A percentile compares a stretch with the other conserved stretches of the same genome.
Conservation (phyloP, 2,113 vertebrate species). For the Mesoclemmys tuberculata region DNA sequence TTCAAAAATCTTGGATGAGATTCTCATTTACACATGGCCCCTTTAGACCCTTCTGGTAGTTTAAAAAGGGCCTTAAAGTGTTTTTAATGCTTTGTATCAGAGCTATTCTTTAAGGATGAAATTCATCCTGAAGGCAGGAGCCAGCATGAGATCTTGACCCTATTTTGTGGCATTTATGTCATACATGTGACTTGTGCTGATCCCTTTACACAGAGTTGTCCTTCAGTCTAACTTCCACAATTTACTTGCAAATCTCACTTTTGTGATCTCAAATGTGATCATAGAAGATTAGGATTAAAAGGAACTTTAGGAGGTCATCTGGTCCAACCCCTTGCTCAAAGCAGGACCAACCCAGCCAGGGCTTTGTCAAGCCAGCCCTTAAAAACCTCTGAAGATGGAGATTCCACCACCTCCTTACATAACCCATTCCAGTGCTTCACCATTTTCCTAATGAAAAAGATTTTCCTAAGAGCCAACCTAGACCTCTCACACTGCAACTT, state of each 20-base stretch:
- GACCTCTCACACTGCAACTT: too few species aligned
- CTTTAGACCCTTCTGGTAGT: neutral
- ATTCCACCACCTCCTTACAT: too few species aligned
- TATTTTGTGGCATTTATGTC: neutral
- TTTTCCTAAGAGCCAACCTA: too few species aligned
- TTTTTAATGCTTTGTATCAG: neutral
- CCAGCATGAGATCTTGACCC: neutral
- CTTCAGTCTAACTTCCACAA: neutral
- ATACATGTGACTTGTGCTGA: neutral
- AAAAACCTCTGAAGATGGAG: too few species aligned
- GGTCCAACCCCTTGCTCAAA: too few species aligned
- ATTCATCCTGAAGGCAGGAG: neutral
- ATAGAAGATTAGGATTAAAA: too few species aligned
- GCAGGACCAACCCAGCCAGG: too few species aligned
- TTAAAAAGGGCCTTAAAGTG: neutral
- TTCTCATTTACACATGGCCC: neutral
- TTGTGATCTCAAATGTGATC: neutral
- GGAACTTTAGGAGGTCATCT: too few species aligned
- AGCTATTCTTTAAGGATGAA: accelerated
- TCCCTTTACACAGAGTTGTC: neutral
- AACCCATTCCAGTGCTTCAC: too few species aligned
- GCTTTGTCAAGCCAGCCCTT: too few species aligned
- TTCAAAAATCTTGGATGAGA: neutral
- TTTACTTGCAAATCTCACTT: neutral
- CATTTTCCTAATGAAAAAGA: too few species aligned